These are phyloP conservation scores for Isoperla grammatica DNA, from an alignment of 2,888 invertebrate species.

Conservation along the genomic window DNA sequence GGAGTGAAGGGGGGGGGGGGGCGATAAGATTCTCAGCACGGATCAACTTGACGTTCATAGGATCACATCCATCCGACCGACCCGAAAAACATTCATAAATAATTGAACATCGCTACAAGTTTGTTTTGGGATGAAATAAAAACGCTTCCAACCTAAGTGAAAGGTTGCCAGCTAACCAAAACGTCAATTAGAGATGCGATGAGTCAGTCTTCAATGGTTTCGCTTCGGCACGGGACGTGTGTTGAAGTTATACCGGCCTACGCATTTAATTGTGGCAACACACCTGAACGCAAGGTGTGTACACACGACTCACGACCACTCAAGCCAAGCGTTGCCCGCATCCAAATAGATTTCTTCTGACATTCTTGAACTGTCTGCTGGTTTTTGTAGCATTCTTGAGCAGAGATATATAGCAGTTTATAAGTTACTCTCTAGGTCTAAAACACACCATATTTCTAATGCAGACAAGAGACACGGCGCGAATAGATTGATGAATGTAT, in stretches of 20 bases:
- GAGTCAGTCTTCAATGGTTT: slow-evolving; percentile 5
- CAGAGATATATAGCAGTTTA: too few relatives aligned
- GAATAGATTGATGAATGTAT: slow-evolving; percentile 16
- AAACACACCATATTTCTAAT: neutral
- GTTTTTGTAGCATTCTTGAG: too few relatives aligned
- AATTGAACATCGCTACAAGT: slow-evolving; percentile 10
- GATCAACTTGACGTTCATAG: slow-evolving; percentile 23
- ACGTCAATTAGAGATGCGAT: slow-evolving; percentile 12
- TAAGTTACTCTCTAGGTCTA: too few relatives aligned
- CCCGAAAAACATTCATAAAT: slow-evolving; percentile 19
- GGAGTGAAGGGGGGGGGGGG: slow-evolving; percentile 1
- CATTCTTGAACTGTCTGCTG: too few relatives aligned
- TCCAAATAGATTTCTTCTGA: too few relatives aligned
- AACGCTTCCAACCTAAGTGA: slow-evolving; percentile 13
- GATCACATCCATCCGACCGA: neutral
- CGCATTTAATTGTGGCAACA: too few relatives aligned
- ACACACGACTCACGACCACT: too few relatives aligned
- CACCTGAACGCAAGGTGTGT: too few relatives aligned
- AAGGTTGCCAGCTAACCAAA: slow-evolving; percentile 4
- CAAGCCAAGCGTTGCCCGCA: too few relatives aligned
- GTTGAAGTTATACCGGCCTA: too few relatives aligned
- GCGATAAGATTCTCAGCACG: slow-evolving; percentile 6
- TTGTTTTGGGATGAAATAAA: slow-evolving; percentile 1
- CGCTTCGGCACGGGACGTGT: too few relatives aligned
- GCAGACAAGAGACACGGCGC: neutral